phyloP scores from a whole-genome alignment of 1,140 invertebrate genomes.

The Plectus sambesii region DNA sequence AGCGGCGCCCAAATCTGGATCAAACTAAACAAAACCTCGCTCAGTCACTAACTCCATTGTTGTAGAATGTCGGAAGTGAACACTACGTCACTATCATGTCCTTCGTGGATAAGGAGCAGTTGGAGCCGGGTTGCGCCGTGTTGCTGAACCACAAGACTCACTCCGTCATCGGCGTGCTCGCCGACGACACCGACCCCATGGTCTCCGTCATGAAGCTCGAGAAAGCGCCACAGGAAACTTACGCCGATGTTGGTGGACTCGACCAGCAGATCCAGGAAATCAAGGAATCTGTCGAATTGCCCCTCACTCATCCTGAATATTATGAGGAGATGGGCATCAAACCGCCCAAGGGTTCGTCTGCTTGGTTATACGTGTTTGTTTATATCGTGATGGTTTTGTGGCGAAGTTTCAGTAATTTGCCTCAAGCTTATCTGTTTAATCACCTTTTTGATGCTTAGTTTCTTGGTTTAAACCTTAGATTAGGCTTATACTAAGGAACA shows the following conservation, averaged over 20 bases:
- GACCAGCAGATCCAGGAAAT: constrained; percentile 99
- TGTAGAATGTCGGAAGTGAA: constrained; percentile 83
- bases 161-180: constrained; percentile 93
- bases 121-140: constrained; percentile 97
- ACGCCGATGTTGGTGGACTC: constrained; percentile 98
- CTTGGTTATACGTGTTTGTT: too few species aligned
- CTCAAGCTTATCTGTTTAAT: too few species aligned
- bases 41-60: too few species aligned
- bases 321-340: constrained; percentile 99
- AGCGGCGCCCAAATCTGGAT: too few species aligned
- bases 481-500: too few species aligned
- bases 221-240: constrained; percentile 98
- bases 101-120: constrained; percentile 98
- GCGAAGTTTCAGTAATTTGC: too few species aligned
- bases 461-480: too few species aligned
- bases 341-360: constrained; percentile 95
- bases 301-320: constrained; percentile 97
- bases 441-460: too few species aligned
- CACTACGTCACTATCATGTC: constrained; percentile 98
- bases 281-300: constrained; percentile 96
- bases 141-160: constrained; percentile 95
- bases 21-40: too few species aligned
- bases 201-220: constrained; percentile 99
- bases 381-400: too few species aligned
- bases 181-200: constrained; percentile 99